A percentile compares a stretch with the other conserved stretches of the same genome.
These are phyloP conservation scores for Nasonia vitripennis DNA, from an alignment of 1,140 invertebrate species.

Conservation along the genomic window DNA sequence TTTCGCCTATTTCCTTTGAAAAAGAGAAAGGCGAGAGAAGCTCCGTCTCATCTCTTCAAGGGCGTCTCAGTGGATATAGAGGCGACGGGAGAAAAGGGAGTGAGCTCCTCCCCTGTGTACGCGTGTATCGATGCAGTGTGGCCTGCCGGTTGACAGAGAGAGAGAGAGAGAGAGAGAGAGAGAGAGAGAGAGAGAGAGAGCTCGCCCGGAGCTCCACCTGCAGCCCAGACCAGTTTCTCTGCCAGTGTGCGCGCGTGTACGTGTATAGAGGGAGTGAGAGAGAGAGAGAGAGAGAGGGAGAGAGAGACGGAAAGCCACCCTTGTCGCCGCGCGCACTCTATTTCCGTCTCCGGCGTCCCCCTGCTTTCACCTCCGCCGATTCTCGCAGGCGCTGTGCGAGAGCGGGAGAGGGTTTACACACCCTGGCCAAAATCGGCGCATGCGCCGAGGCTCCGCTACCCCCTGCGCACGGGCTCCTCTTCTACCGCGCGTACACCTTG, in stretches of 20 bases:
- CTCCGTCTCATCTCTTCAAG: background rate
- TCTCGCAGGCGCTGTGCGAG: background rate
- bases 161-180: too few species aligned
- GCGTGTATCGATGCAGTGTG: slow-evolving; percentile 64
- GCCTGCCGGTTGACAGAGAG: slow-evolving; percentile 60
- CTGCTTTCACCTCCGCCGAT: background rate
- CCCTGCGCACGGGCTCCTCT: background rate
- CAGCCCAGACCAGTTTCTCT: slow-evolving; percentile 67
- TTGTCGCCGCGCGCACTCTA: background rate
- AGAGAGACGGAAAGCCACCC: background rate
- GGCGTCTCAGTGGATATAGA: background rate
- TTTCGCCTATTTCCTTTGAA: background rate
- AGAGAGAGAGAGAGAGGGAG: background rate
- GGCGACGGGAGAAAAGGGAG: background rate
- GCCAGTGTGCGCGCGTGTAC: background rate
- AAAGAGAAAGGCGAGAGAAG: background rate
- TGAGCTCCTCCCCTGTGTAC: background rate
- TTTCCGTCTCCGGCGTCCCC: background rate
- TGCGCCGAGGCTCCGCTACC: slow-evolving; percentile 36
- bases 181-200: background rate
- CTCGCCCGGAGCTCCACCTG: slow-evolving; percentile 64
- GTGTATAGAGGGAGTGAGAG: background rate
- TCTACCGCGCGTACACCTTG: background rate
- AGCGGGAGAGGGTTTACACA: slow-evolving; percentile 56
- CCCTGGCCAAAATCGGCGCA: slow-evolving; percentile 64